Conservation (phyloP, 2,888 invertebrate genomes). For the Rhagophthalmus giganteus region DNA sequence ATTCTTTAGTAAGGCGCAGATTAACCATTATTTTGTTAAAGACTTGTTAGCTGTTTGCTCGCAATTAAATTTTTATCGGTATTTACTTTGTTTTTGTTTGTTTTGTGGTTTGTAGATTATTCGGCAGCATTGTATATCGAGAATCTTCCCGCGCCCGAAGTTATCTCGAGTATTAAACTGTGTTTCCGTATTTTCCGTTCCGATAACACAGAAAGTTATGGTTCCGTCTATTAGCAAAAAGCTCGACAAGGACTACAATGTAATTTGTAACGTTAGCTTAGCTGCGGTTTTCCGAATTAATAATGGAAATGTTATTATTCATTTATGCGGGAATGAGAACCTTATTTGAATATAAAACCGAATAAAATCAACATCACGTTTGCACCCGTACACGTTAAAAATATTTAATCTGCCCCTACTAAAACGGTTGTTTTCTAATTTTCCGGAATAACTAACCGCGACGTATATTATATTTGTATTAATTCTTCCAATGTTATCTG, state of each 20-base stretch:
- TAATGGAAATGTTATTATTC: conserved; percentile 34
- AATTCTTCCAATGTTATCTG: no score
- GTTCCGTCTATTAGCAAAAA: conserved; percentile 25
- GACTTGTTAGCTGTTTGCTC: conserved; percentile 1
- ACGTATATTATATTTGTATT: no score
- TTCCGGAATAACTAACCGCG: no score
- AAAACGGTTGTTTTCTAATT: conserved; percentile 19
- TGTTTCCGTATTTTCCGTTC: conserved; percentile 1
- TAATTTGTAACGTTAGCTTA: conserved; percentile 33
- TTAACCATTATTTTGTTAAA: conserved; percentile 5
- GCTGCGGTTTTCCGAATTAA: conserved; percentile 33
- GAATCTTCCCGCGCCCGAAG: conserved; percentile 1
- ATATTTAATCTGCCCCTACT: conserved; percentile 26
- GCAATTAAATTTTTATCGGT: conserved; percentile 4
- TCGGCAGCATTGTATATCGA: conserved; percentile 2
- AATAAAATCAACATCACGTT: conserved; percentile 33
- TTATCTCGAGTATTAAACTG: conserved; percentile 3
- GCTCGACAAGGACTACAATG: conserved; percentile 26
- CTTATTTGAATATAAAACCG: conserved; percentile 29
- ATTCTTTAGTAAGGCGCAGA: conserved; percentile 1
- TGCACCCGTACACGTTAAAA: conserved; percentile 23
- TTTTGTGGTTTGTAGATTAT: conserved; percentile 5
- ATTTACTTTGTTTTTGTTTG: conserved; percentile 1
- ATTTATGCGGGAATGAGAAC: conserved; percentile 33
- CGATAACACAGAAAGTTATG: conserved; percentile 11